Conservation (phyloP, 2,113 vertebrate species). For the Oreotrochilus melanogaster region DNA sequence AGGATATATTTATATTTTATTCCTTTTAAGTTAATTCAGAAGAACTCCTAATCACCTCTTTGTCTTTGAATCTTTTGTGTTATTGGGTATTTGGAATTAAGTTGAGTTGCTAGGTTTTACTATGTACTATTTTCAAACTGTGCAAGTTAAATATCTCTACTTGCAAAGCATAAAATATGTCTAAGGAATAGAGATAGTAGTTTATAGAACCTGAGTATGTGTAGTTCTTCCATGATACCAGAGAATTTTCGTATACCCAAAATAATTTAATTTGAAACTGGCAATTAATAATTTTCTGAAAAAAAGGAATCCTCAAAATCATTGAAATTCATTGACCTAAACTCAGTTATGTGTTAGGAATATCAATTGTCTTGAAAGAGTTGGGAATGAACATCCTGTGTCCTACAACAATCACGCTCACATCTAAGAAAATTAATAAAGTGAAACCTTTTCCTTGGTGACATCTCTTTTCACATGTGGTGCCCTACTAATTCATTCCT, state of each 20-base stretch:
- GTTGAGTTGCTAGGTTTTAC: not conserved
- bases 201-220: not conserved
- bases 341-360: not conserved
- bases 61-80: not conserved
- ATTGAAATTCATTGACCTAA: not conserved
- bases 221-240: not conserved
- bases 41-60: constrained; percentile 7
- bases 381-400: not conserved
- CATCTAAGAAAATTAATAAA: not conserved
- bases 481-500: not conserved
- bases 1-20: constrained; percentile 4
- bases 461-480: not conserved
- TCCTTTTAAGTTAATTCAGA: constrained; percentile 19
- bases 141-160: not conserved
- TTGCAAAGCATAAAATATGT: not conserved
- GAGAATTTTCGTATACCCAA: not conserved
- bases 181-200: not conserved
- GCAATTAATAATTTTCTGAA: not conserved
- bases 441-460: not conserved
- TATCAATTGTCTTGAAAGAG: not conserved
- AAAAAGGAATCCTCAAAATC: not conserved
- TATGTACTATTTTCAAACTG: not conserved
- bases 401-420: not conserved
- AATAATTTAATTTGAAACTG: not conserved
- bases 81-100: not conserved